Conservation (phyloP, 1,140 invertebrate genomes). For the Temnothorax nylanderi region DNA sequence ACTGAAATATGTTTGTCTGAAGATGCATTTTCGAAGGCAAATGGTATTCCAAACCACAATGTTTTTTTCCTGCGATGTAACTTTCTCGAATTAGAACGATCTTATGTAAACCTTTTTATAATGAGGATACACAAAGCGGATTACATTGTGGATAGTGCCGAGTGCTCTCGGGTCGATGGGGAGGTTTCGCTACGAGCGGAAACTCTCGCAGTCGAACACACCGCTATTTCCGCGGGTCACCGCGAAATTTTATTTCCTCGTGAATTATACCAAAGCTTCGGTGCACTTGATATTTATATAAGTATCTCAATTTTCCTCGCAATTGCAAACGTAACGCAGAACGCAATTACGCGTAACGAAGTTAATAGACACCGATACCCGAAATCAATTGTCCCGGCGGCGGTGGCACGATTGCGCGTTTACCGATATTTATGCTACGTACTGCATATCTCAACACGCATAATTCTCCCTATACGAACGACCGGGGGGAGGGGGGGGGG, state of each 20-base stretch:
- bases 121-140: slow-evolving; percentile 51
- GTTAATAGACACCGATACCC: not conserved
- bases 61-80: not conserved
- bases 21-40: not conserved
- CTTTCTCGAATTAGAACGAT: not conserved
- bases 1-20: not conserved
- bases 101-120: slow-evolving; percentile 38
- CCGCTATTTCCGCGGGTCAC: no score
- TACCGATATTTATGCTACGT: slow-evolving; percentile 44
- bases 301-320: not conserved
- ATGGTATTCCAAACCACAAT: not conserved
- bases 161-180: not conserved
- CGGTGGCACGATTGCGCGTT: slow-evolving; percentile 37
- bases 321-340: not conserved
- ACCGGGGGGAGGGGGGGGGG: no score
- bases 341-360: not conserved
- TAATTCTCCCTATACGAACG: slow-evolving; percentile 47
- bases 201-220: slow-evolving; percentile 1
- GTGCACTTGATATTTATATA: not conserved
- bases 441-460: slow-evolving; percentile 40
- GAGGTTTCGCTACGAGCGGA: not conserved
- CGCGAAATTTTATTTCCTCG: not conserved
- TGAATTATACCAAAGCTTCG: not conserved
- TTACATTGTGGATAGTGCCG: slow-evolving; percentile 38
- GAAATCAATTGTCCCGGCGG: slow-evolving; percentile 42